Evolutionary conservation across 1,140 invertebrate genomes (phyloP), one percentile per base, ranked within the genome.

Genomic region (Drosophila nasuta): DNA sequence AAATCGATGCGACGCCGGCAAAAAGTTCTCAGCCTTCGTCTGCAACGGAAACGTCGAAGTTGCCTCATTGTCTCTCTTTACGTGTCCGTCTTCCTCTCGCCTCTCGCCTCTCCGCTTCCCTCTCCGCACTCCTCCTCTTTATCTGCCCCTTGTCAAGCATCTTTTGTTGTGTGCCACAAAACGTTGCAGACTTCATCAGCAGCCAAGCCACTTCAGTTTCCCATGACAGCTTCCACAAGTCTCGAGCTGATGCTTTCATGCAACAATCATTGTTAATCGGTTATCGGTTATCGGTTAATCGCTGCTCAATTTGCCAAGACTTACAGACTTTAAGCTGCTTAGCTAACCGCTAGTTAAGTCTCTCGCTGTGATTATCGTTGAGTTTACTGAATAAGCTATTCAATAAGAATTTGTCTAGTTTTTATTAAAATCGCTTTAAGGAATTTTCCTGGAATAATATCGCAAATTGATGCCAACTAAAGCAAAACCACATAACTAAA

Each of bases 21-120:
- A 70, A 25, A 83, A 89, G 85, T 89, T 89, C 77, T 82, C 74
- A 77, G 79, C 52, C 82, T 49, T 49, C 63, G 83, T 87, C 83
- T 87, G 83, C 73, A 70, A 69, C 83, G 83, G 83, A 87, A 83
- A 72, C 65, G 58, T 48, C 59, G 59, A 57, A 65, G 60, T 72
- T 81, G 64, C 56, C 49, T 48, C 82, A 81, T 86, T 83, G 81
- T 83, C 64, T 68, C 54, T 3, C 35, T 8, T 25, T 25, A n/a
- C 28, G 30, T 15, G 13, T 51, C 38, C 17, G 45, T n/a, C 30
- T 35, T 46, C 11, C 6, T 10, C 8, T 28, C 48, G 0, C 30
- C 20, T 13, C 10, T 13, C n/a, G 4, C 2, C 25, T 15, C 51
- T 35, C 35, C 35, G 0, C 8, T 10, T 1, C 6, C 6, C 35